Evolutionary conservation across 2,113 vertebrate genomes (phyloP).

Genomic region (Regulus satrapa): DNA sequence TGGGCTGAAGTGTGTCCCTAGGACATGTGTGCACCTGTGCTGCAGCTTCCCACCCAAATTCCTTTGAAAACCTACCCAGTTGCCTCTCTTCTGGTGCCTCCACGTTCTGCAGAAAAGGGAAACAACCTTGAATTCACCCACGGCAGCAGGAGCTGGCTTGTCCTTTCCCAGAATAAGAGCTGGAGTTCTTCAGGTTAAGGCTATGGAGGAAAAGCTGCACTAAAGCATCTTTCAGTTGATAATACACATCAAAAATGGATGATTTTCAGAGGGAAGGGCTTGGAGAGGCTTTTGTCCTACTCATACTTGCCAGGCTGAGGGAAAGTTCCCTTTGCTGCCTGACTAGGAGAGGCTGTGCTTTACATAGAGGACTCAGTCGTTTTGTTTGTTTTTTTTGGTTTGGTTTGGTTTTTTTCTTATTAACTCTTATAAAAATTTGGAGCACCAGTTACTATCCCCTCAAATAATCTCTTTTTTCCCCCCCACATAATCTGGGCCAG

Average conservation of each 20-base stretch:
- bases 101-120: neutral
- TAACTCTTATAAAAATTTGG: neutral
- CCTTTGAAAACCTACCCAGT: neutral
- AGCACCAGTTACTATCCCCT: neutral
- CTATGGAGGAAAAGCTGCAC: neutral
- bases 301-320: neutral
- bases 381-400: fast-evolving
- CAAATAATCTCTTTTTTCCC: neutral
- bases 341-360: neutral
- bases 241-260: neutral
- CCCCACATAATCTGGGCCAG: neutral
- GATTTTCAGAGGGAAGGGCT: neutral
- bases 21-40: neutral
- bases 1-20: neutral
- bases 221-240: neutral
- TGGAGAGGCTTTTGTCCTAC: neutral
- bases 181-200: neutral
- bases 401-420: neutral
- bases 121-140: neutral
- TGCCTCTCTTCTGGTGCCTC: neutral
- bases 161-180: neutral
- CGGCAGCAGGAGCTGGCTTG: neutral
- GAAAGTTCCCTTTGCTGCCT: neutral
- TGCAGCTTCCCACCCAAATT: neutral
- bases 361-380: fast-evolving